A percentile compares a stretch with the other conserved stretches of the same genome.
Conservation (phyloP, 2,113 vertebrate species). For the Thalassoma bifasciatum region DNA sequence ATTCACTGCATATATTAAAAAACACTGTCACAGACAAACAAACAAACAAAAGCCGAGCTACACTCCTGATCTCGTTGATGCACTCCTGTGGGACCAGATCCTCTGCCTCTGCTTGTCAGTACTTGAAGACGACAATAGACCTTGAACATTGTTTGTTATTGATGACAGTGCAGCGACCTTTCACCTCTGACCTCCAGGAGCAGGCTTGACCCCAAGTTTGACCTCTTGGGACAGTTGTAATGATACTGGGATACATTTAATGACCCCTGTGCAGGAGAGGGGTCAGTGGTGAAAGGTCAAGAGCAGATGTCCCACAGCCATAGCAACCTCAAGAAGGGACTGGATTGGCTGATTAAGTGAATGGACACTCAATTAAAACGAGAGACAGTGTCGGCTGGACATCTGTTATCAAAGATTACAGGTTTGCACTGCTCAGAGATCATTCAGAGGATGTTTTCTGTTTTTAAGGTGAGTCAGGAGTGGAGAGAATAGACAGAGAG, state of each 20-base stretch:
- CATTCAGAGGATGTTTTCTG: slow-evolving; percentile 13
- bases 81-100: neutral
- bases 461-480: slow-evolving; percentile 11
- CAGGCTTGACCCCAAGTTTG: slow-evolving; percentile 57
- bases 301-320: slow-evolving; percentile 54
- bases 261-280: slow-evolving; percentile 47
- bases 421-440: slow-evolving; percentile 7
- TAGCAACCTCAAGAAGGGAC: slow-evolving; percentile 36
- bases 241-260: slow-evolving; percentile 64
- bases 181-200: slow-evolving; percentile 54
- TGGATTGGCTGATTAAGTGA: slow-evolving; percentile 51
- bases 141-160: slow-evolving; percentile 45
- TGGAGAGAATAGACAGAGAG: neutral
- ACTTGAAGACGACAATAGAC: slow-evolving; percentile 48
- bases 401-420: slow-evolving; percentile 43
- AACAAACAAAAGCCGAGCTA: slow-evolving; percentile 34
- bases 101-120: slow-evolving; percentile 32
- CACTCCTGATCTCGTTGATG: neutral
- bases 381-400: neutral
- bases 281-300: slow-evolving; percentile 69
- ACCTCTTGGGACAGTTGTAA: slow-evolving; percentile 60
- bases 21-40: slow-evolving; percentile 27
- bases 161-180: slow-evolving; percentile 57
- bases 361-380: slow-evolving; percentile 21
- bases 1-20: slow-evolving; percentile 22